Evolutionary conservation across 2,797 vertebrate genomes (phyloP).

Genomic region (Mycteria americana): DNA sequence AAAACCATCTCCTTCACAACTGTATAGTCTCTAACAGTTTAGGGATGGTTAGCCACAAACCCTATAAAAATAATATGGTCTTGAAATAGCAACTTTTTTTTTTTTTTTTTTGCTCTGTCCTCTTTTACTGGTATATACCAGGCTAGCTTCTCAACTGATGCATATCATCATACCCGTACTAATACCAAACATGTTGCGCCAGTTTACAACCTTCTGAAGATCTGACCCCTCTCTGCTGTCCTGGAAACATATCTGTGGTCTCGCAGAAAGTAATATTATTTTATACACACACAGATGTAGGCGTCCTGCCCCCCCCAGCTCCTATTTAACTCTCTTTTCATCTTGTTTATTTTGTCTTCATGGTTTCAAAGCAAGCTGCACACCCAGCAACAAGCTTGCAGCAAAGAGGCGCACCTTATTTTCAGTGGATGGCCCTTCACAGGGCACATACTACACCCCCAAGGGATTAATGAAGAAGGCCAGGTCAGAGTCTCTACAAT

Average conservation of each 20-base stretch:
- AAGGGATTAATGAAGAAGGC: background rate
- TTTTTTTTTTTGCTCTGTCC: background rate
- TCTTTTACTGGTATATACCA: background rate
- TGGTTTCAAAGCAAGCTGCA: background rate
- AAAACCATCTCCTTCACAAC: conserved; percentile 12
- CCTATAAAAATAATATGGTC: background rate
- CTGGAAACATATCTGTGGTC: background rate
- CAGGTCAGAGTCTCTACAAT: background rate
- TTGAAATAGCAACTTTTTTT: conserved; percentile 11
- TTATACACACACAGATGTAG: background rate
- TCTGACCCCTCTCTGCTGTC: background rate
- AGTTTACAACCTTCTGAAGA: background rate
- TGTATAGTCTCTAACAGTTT: background rate
- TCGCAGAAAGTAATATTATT: background rate
- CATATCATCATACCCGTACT: background rate
- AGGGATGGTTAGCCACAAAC: background rate
- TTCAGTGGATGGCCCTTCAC: background rate
- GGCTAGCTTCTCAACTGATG: background rate
- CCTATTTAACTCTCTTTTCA: conserved; percentile 27
- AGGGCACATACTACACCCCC: background rate
- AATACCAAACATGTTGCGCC: background rate
- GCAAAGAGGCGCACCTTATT: background rate
- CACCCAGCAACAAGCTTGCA: background rate
- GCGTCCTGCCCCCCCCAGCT: background rate
- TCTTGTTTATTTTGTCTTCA: conserved; percentile 24